These are phyloP conservation scores for Pteronura brasiliensis DNA, from an alignment of 2,113 vertebrate species.

Conservation along the genomic window DNA sequence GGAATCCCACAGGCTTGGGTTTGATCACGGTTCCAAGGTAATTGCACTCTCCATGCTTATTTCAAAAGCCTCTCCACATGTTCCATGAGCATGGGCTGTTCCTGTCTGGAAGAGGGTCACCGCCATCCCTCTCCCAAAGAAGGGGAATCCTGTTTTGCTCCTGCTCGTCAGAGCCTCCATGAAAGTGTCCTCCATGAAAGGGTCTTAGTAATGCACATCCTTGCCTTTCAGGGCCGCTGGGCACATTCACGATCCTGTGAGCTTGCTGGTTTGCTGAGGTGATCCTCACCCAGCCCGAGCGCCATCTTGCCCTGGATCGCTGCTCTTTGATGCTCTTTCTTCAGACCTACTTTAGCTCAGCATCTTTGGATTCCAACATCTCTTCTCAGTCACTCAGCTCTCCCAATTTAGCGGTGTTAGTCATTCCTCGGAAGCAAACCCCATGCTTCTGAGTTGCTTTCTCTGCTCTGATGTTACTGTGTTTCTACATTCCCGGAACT, in stretches of 20 bases:
- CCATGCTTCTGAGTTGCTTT: not conserved
- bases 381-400: not conserved
- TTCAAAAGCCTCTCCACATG: not conserved
- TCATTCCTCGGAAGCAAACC: not conserved
- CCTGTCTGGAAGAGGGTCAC: not conserved
- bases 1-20: not conserved
- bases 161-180: not conserved
- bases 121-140: not conserved
- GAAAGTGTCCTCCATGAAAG: not conserved
- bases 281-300: not conserved
- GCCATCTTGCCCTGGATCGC: not conserved
- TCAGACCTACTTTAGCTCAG: not conserved
- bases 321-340: not conserved
- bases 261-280: too few relatives aligned
- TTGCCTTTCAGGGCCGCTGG: not conserved
- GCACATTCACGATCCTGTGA: rapidly evolving
- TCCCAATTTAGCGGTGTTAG: not conserved
- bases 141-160: not conserved
- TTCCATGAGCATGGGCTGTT: not conserved
- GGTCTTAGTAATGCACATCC: rapidly evolving
- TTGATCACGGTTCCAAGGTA: not conserved
- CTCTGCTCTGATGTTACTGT: not conserved
- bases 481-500: not conserved
- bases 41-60: not conserved
- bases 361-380: not conserved